Evolutionary conservation across 2,113 vertebrate genomes (phyloP).

Genomic region (Cyanoderma ruficeps): DNA sequence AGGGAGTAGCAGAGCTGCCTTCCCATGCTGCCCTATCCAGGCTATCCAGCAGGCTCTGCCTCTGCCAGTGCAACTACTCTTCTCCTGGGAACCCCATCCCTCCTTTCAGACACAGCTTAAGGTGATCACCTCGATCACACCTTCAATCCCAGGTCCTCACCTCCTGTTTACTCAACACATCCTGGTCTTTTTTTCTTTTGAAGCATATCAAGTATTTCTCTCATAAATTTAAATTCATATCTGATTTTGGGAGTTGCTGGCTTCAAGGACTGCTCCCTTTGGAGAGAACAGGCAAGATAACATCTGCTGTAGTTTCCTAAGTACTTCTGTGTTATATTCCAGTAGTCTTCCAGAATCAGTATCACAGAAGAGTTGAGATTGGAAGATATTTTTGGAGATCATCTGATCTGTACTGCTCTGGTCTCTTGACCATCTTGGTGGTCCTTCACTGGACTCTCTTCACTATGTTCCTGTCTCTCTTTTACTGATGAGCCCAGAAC

Average conservation of each 20-base stretch:
- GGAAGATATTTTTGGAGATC: not conserved
- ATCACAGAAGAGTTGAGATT: not conserved
- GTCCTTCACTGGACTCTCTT: not conserved
- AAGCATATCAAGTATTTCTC: not conserved
- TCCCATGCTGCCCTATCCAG: fast-evolving
- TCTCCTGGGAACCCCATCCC: not conserved
- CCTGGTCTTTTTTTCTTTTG: not conserved
- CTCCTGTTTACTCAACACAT: fast-evolving
- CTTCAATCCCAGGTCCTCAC: not conserved
- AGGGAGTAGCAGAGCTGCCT: not conserved
- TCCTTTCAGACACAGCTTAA: not conserved
- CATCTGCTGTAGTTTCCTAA: not conserved
- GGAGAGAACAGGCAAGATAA: not conserved
- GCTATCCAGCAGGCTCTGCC: not conserved
- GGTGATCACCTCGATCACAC: not conserved
- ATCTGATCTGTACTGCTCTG: not conserved
- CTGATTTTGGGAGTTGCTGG: not conserved
- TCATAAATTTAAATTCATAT: not conserved
- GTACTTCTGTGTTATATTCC: not conserved
- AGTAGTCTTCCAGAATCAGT: not conserved
- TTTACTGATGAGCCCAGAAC: not conserved
- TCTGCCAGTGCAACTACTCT: not conserved
- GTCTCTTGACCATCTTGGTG: not conserved
- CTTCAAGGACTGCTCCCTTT: not conserved
- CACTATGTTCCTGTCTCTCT: not conserved